Evolutionary conservation across 2,113 vertebrate genomes (phyloP).

Genomic region (Aspidoscelis tigris): DNA sequence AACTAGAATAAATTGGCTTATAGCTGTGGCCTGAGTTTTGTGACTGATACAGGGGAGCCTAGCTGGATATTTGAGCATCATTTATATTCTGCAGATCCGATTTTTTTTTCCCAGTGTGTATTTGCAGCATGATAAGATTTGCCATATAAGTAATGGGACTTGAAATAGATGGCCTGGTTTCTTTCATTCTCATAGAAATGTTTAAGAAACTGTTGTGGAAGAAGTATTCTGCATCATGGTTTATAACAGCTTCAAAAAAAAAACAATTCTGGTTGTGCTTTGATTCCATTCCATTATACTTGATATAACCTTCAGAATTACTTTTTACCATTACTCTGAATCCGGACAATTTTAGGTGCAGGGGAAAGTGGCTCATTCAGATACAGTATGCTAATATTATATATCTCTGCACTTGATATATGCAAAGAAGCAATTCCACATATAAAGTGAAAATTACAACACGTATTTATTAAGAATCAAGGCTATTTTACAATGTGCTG

Average conservation of each 20-base stretch:
- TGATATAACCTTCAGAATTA: constrained; percentile 70
- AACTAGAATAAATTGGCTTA: neutral
- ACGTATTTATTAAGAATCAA: constrained; percentile 29
- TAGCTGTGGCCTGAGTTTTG: neutral
- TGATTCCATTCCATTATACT: constrained; percentile 71
- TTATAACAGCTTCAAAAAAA: constrained; percentile 67
- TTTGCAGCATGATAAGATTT: constrained; percentile 32
- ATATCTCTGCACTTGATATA: constrained; percentile 48
- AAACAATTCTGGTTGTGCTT: constrained; percentile 55
- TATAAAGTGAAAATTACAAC: constrained; percentile 25
- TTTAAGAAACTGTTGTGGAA: constrained; percentile 57
- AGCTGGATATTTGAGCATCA: neutral
- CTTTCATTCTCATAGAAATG: constrained; percentile 70
- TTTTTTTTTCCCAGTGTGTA: neutral
- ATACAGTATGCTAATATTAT: constrained; percentile 56
- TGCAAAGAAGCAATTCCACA: constrained; percentile 41
- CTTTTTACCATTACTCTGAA: constrained; percentile 59
- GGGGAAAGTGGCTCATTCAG: constrained; percentile 49
- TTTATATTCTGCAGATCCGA: constrained; percentile 2
- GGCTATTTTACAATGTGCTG: neutral
- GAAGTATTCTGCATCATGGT: constrained; percentile 60
- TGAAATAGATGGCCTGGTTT: constrained; percentile 67
- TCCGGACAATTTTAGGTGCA: constrained; percentile 45
- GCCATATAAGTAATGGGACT: constrained; percentile 46
- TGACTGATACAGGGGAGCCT: neutral